Conservation (phyloP, 1,140 invertebrate species). For the Holotrichia oblita region DNA sequence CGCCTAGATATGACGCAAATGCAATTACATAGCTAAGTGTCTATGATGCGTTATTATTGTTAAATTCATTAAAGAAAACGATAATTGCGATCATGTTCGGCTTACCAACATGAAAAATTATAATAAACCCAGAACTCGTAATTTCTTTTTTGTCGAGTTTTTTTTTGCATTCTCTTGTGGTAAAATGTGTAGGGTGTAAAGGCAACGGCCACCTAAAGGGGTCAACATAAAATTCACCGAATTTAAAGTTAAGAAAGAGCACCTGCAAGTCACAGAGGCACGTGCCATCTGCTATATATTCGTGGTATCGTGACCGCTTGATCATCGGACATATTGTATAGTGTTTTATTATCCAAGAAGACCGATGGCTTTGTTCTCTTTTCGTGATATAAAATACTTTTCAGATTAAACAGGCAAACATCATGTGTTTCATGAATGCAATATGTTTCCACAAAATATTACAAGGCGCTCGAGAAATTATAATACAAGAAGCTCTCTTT, state of each 20-base stretch:
- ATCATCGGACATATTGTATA: slow-evolving; percentile 24
- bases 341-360: slow-evolving; percentile 10
- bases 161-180: no score
- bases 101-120: background rate
- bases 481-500: no score
- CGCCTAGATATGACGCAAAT: slow-evolving; percentile 17
- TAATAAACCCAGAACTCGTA: no score
- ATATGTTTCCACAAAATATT: no score
- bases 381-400: slow-evolving; percentile 11
- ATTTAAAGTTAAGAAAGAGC: slow-evolving; percentile 9
- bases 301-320: slow-evolving; percentile 12
- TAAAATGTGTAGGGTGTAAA: no score
- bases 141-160: no score
- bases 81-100: background rate
- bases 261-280: slow-evolving; percentile 28
- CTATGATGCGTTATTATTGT: background rate
- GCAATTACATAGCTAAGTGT: slow-evolving; percentile 18
- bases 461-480: no score
- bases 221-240: background rate
- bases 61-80: slow-evolving; percentile 18
- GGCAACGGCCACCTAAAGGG: background rate
- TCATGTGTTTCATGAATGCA: no score
- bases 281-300: slow-evolving; percentile 14
- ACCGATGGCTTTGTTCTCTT: background rate
- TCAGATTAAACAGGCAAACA: background rate